Conservation (phyloP, 2,797 vertebrate genomes). For the Mus minutoides region DNA sequence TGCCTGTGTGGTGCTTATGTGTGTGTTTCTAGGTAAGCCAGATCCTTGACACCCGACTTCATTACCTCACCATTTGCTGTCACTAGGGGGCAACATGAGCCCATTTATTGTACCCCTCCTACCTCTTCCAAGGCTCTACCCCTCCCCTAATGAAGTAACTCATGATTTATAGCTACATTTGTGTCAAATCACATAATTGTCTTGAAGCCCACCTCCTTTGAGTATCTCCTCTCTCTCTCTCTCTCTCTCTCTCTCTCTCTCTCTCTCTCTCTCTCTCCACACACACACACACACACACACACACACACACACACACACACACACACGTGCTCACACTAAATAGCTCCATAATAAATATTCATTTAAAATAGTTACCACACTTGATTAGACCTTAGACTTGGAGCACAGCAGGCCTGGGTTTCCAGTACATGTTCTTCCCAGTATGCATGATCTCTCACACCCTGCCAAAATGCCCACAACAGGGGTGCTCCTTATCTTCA, state of each 20-base stretch:
- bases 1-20: too few species aligned
- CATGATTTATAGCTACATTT: not conserved
- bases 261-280: too few species aligned
- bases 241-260: not conserved
- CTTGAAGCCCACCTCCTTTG: not conserved
- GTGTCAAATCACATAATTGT: not conserved
- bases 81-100: slow-evolving; percentile 8
- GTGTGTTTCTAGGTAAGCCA: not conserved
- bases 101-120: not conserved
- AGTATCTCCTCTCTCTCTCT: not conserved
- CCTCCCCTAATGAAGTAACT: fast-evolving
- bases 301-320: not conserved
- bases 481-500: not conserved
- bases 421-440: not conserved
- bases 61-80: fast-evolving
- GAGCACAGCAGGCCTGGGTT: not conserved
- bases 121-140: too few species aligned
- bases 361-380: not conserved
- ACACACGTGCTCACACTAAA: fast-evolving
- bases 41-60: not conserved
- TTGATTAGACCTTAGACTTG: not conserved
- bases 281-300: not conserved
- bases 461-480: too few species aligned
- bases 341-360: not conserved
- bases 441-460: not conserved